phyloP scores from a whole-genome alignment of 2,888 invertebrate genomes.

The Scaptomyza parva region DNA sequence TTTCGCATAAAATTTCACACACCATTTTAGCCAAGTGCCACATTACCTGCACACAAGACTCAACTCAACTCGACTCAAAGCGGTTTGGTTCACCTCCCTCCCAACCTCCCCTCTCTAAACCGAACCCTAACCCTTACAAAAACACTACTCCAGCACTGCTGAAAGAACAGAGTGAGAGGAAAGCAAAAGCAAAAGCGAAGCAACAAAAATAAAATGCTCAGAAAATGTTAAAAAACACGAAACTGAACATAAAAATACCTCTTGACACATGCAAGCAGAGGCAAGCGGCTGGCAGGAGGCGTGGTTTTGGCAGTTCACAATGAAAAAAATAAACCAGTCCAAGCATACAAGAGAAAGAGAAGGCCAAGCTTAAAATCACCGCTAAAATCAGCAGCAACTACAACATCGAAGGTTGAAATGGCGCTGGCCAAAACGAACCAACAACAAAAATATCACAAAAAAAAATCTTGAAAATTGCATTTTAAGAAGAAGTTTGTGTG shows the following conservation, averaged over 20 bases:
- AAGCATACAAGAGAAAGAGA: neutral
- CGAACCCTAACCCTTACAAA: neutral
- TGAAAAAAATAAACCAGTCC: neutral
- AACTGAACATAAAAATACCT: slow-evolving; percentile 80
- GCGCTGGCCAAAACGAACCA: slow-evolving; percentile 55
- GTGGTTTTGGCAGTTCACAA: slow-evolving; percentile 42
- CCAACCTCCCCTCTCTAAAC: neutral
- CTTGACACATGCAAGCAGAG: slow-evolving; percentile 77
- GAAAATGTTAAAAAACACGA: slow-evolving; percentile 78
- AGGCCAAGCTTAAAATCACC: slow-evolving; percentile 70
- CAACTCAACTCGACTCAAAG: slow-evolving; percentile 53
- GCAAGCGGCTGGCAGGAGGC: slow-evolving; percentile 40
- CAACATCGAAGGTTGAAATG: slow-evolving; percentile 53
- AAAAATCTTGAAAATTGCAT: slow-evolving; percentile 81
- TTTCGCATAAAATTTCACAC: slow-evolving; percentile 83
- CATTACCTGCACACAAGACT: slow-evolving; percentile 81
- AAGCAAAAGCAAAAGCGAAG: slow-evolving; percentile 22
- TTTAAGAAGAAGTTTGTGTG: slow-evolving; percentile 81
- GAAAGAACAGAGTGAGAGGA: slow-evolving; percentile 7
- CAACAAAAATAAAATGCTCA: slow-evolving; percentile 66
- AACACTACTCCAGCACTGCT: slow-evolving; percentile 6
- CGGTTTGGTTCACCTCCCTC: slow-evolving; percentile 35
- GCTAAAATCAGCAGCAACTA: slow-evolving; percentile 49
- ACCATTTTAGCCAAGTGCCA: slow-evolving; percentile 83
- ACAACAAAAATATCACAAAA: slow-evolving; percentile 16